These are phyloP conservation scores for Orycteropus afer DNA, from an alignment of 2,113 vertebrate genomes.

Conservation along the genomic window DNA sequence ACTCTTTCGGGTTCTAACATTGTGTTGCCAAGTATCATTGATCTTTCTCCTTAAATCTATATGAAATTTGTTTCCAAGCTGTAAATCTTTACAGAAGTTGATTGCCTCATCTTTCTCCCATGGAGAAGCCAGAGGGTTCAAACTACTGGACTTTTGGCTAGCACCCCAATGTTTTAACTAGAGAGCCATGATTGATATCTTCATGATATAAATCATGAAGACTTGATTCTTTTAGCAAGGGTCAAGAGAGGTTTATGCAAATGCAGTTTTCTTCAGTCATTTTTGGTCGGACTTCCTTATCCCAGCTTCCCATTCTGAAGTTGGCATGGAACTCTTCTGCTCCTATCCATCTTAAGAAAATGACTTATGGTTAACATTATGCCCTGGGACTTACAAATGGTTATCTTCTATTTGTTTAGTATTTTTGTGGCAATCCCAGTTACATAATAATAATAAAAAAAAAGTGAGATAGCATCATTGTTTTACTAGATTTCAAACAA, in stretches of 20 bases:
- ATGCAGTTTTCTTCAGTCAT: neutral
- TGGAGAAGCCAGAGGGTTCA: too few species aligned
- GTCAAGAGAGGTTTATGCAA: neutral
- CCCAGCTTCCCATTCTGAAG: neutral
- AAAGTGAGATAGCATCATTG: neutral
- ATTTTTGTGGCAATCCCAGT: neutral
- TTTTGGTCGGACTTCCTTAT: neutral
- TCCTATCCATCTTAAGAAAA: neutral
- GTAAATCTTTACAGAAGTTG: too few species aligned
- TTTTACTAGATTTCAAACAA: conserved; percentile 20
- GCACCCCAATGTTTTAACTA: too few species aligned
- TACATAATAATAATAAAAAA: neutral
- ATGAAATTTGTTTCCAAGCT: too few species aligned
- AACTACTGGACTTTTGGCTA: too few species aligned
- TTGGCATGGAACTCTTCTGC: neutral
- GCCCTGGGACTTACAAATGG: neutral
- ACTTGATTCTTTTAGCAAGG: too few species aligned
- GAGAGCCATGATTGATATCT: too few species aligned
- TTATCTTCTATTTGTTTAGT: neutral
- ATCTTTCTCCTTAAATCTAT: neutral
- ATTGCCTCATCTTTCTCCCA: too few species aligned
- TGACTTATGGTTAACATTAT: neutral
- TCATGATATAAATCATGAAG: too few species aligned
- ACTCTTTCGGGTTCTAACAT: neutral
- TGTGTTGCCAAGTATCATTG: neutral